Base-by-base conservation (phyloP, 1,140 invertebrate species). In the Ganaspis sp. region DNA sequence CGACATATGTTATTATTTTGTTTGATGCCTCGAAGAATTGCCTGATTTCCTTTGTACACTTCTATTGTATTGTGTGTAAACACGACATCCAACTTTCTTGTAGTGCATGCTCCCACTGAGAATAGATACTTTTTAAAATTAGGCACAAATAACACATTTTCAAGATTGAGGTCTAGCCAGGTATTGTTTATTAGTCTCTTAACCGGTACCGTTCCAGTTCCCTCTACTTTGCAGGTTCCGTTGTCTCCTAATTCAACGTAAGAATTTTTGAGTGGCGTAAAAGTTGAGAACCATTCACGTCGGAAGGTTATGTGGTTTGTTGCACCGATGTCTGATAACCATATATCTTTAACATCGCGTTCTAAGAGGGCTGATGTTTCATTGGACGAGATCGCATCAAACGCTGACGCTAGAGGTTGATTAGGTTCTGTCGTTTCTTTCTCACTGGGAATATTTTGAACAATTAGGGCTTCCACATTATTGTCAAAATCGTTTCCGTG, bases 121-220 rank as follows among this genome's bases (percentile, higher is more conserved):
- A 85, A 81, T 38, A 86, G 54, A 69, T 85, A 82, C 21, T 77
- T 81, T 8, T 38, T 69, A 0, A 83, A 19, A 23, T 49, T 72
- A 12, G 83, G 78, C 9, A 87, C 83, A 29, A 80, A 79, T 4
- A 83, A 37, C 1, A 87, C 81, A 23, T 85, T 79, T 12, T 81
- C 70, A 0, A 84, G 64, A n/a, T n/a, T 49, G 0, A 26, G 19
- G 0, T 73, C 29, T 0, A 21, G 0, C 83, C 82, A 85, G 29
- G 70, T 5, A 2, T 38, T 69, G 8, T 79, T 19, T 1, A 83
- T 64, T 0, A 76, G 19, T 26, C 38, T 82, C 23, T 82, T 53
- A 1, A 82, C 73, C 0, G 8, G 0, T 9, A 85, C 53, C 0
- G 73, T 76, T 15, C 81, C 81, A n/a, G 1, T 40, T 17, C 77